phyloP scores from a whole-genome alignment of 2,113 vertebrate species.

The Cynoglossus semilaevis region DNA sequence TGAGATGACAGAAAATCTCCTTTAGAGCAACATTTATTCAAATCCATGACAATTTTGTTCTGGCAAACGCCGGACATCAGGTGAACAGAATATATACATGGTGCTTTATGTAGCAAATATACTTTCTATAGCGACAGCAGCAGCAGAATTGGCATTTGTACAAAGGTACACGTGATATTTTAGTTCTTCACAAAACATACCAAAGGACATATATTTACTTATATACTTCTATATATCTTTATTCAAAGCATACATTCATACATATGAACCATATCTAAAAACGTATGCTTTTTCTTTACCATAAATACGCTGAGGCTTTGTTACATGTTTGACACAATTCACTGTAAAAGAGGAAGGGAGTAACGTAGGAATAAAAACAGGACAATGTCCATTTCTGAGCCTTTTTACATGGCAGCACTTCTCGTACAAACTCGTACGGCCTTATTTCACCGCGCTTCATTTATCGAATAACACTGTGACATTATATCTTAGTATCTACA shows the following conservation, averaged over 20 bases:
- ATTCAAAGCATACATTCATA: slow-evolving; percentile 58
- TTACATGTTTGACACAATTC: slow-evolving; percentile 68
- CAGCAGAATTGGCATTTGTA: slow-evolving; percentile 88
- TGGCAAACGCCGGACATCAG: slow-evolving; percentile 49
- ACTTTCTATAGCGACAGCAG: slow-evolving; percentile 85
- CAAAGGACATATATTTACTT: slow-evolving; percentile 66
- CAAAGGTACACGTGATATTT: slow-evolving; percentile 91
- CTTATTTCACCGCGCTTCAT: slow-evolving; percentile 31
- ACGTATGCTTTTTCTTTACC: slow-evolving; percentile 66
- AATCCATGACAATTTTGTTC: slow-evolving; percentile 43
- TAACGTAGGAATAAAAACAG: slow-evolving; percentile 22
- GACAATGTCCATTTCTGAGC: slow-evolving; percentile 34
- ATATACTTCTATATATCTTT: slow-evolving; percentile 63
- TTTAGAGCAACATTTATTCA: slow-evolving; percentile 67
- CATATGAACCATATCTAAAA: too few species aligned
- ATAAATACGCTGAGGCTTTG: slow-evolving; percentile 82
- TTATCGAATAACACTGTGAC: slow-evolving; percentile 23
- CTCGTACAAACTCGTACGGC: slow-evolving; percentile 6
- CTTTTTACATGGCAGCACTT: slow-evolving; percentile 19
- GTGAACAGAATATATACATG: slow-evolving; percentile 69
- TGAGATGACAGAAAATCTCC: background rate
- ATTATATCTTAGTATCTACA: slow-evolving; percentile 6
- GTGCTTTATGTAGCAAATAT: slow-evolving; percentile 70
- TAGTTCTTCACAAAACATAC: slow-evolving; percentile 79
- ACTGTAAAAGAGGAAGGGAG: slow-evolving; percentile 47